Percentiles rank a stretch among this genome's conserved stretches.
phyloP scores from a whole-genome alignment of 1,140 invertebrate species.

The Armadillidium nasatum region DNA sequence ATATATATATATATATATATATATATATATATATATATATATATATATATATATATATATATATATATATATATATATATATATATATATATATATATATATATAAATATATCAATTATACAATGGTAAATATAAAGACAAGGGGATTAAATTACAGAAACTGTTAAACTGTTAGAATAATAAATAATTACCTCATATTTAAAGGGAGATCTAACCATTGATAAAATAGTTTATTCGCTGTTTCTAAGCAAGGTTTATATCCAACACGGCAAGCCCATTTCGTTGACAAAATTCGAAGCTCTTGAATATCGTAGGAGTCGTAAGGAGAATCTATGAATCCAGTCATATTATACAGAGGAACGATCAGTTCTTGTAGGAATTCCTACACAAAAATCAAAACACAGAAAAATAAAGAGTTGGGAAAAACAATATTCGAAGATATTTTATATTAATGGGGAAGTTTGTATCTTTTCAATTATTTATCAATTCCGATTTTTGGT shows the following conservation, averaged over 20 bases:
- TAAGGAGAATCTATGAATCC: not conserved
- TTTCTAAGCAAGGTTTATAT: not conserved
- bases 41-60: not conserved
- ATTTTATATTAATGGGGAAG: no score
- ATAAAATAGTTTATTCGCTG: not conserved
- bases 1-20: no score
- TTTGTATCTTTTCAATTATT: no score
- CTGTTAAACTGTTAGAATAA: no score
- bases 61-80: constrained; percentile 19
- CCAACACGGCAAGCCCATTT: constrained; percentile 20
- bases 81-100: not conserved
- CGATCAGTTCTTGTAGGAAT: constrained; percentile 15
- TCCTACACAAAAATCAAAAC: not conserved
- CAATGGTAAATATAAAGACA: no score
- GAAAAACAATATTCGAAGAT: not conserved
- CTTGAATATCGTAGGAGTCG: constrained; percentile 4
- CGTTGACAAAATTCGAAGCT: not conserved
- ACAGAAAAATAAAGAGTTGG: not conserved
- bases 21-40: not conserved
- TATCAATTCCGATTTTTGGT: no score
- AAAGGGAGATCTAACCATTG: not conserved
- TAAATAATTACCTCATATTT: not conserved
- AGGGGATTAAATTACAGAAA: no score
- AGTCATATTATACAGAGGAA: constrained; percentile 18
- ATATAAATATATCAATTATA: no score